Evolutionary conservation across 2,797 vertebrate species (phyloP), one percentile per base, ranked within the genome.

Genomic region (Sphenopsis melanotis): DNA sequence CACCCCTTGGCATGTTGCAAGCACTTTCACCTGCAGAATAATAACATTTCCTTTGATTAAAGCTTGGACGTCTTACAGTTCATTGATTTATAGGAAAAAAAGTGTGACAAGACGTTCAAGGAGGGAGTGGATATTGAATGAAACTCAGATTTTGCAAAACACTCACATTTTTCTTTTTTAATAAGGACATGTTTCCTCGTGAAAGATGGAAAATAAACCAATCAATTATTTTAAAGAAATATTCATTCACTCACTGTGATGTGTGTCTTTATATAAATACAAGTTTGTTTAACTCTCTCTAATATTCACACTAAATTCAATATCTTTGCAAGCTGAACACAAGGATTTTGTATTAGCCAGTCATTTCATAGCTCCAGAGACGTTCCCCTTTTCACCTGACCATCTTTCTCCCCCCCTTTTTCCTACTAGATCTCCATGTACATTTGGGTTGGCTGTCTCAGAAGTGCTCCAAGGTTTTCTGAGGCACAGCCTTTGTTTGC

Each of bases 11-110:
- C 47, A 72, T 22, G 21, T 72, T 93, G 23, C 63, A 79, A 82
- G 34, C 32, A 69, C 55, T 93, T 93, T 52, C 90, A 69, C 63
- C 77, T 92, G n/a, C 36, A 94, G 42, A 93, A 72, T 69, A 92
- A 86, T 65, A 90, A 47, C 18, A 34, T 80, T 90, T 61, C 23
- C 23, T 94, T 78, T 69, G 32, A 87, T 77, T 92, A 94, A 90
- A 93, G 11, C 9, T 57, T 90, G 39, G n/a, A 34, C 0, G 0
- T 55, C 27, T 72, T 79, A 72, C 44, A 91, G 36, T 30, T 82
- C 39, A 82, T 87, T 87, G 83, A 93, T 89, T 77, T 94, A 70
- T 37, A 87, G 47, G 26, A 36, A 66, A 85, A 87, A 87, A 79
- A 72, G 20, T 59, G 44, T 66, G 66, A 70, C 44, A 71, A 65